Evolutionary conservation across 2,113 vertebrate species (phyloP), one percentile per base, ranked within the genome.

Genomic region (Podilymbus podiceps): DNA sequence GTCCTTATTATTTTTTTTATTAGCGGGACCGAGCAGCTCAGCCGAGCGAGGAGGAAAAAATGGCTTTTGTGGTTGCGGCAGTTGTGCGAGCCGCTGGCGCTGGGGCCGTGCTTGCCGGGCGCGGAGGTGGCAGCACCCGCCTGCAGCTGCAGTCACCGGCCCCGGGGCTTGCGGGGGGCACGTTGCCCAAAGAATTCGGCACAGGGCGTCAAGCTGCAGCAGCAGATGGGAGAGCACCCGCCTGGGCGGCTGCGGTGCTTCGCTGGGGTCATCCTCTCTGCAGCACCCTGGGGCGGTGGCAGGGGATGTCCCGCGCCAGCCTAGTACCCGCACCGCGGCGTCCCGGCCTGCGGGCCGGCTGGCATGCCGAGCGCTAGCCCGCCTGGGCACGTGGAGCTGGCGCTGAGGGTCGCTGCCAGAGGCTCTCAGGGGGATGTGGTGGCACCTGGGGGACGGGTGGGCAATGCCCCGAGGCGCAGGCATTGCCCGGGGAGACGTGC

Each of bases 1-100:
- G 96, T 95, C 92, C 90, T 93, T 96, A 83, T 96, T 95, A 87
- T 89, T 95, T 81, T 96, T 95, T 93, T 95, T 93, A 92, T 94
- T 92, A 89, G 94, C 1, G 15, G 80, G 76, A 84, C 81, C 13
- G 24, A 80, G 76, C 93, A 66, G 83, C 89, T 74, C 35, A 1
- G 75, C 63, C 1, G 28, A 95, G 87, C 2, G 3, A 75, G 56
- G 76, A 92, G 69, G 64, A 63, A 90, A 75, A 92, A 64, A 64
- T 13, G 85, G 90, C 88, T 73, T 81, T 89, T 85, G 87, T 52
- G 91, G 88, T 9, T 59, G 81, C 10, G 12, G 83, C 44, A 17
- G 77, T 77, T 71, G 74, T 17, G 27, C 12, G 88, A 90, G 88
- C 58, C 5, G 24, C 73, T 69, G 83, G 35, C 17, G 2, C 40